Evolutionary conservation across 2,888 invertebrate genomes (phyloP).

Genomic region (Caenorhabditis zanzibari): DNA sequence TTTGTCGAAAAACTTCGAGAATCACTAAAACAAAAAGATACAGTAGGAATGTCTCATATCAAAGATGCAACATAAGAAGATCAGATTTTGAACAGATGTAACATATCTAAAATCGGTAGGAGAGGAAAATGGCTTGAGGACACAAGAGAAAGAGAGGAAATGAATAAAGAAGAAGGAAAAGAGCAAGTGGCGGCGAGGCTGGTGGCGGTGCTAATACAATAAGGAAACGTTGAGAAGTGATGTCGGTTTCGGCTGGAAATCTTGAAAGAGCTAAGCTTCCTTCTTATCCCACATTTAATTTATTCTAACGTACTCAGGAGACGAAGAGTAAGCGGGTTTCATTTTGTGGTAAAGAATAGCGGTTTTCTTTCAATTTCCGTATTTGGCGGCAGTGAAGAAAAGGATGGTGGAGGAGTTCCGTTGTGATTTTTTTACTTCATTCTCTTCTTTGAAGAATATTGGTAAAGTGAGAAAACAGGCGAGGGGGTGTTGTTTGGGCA

Average conservation of each 20-base stretch:
- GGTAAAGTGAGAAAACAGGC: constrained; percentile 14
- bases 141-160: constrained; percentile 6
- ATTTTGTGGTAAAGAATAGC: constrained; percentile 24
- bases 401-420: constrained; percentile 8
- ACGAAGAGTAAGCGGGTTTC: constrained; percentile 15
- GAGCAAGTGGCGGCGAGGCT: constrained; percentile 6
- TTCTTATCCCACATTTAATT: constrained; percentile 34
- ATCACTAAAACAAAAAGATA: not conserved
- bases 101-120: not conserved
- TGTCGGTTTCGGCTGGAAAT: constrained; percentile 39
- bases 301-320: constrained; percentile 29
- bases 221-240: constrained; percentile 58
- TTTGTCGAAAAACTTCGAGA: constrained; percentile 4
- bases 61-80: not conserved
- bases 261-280: constrained; percentile 42
- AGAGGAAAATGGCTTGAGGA: constrained; percentile 1
- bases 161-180: constrained; percentile 3
- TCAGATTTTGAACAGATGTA: constrained; percentile 6
- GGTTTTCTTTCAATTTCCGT: constrained; percentile 40
- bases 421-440: not conserved
- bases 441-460: constrained; percentile 10
- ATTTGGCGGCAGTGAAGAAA: not conserved
- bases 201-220: constrained; percentile 44
- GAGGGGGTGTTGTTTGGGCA: constrained; percentile 29
- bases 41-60: not conserved